These are phyloP conservation scores for Cyrtodaria siliqua DNA, from an alignment of 2,888 invertebrate genomes.

Conservation along the genomic window DNA sequence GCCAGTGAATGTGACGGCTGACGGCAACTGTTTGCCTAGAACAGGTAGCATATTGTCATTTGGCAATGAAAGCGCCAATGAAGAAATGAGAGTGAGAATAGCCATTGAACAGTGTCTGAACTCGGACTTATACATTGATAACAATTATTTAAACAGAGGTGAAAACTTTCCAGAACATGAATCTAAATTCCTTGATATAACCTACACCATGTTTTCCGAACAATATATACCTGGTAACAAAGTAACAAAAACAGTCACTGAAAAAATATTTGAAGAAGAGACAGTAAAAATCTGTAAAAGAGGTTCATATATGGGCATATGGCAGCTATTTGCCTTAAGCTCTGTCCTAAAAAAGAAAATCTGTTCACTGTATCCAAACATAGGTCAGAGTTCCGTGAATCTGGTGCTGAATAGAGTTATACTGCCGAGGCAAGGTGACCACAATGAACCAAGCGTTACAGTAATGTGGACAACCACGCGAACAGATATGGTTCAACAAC, in stretches of 20 bases:
- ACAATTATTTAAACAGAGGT: constrained; percentile 42
- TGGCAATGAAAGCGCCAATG: constrained; percentile 34
- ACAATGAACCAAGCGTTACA: constrained; percentile 40
- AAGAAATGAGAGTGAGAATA: constrained; percentile 42
- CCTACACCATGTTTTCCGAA: constrained; percentile 38
- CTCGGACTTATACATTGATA: constrained; percentile 34
- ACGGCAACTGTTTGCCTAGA: constrained; percentile 35
- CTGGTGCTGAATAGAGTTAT: too few species aligned
- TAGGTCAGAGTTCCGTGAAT: constrained; percentile 18
- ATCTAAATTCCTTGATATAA: constrained; percentile 27
- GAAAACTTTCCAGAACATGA: constrained; percentile 35
- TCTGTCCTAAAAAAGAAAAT: constrained; percentile 38
- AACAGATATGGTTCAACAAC: constrained; percentile 38
- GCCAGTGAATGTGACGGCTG: constrained; percentile 24
- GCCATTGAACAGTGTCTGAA: constrained; percentile 35
- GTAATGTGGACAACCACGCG: constrained; percentile 52
- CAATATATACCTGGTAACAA: constrained; percentile 40
- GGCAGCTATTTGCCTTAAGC: constrained; percentile 43
- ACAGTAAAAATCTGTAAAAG: constrained; percentile 30
- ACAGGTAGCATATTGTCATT: constrained; percentile 26
- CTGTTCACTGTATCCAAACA: constrained; percentile 34
- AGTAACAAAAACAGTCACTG: constrained; percentile 37
- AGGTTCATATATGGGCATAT: constrained; percentile 42
- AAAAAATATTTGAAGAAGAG: constrained; percentile 40
- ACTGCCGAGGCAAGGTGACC: constrained; percentile 37